A percentile compares a stretch with the other conserved stretches of the same genome.
These are phyloP conservation scores for Clistopyga incitator DNA, from an alignment of 2,888 invertebrate species.

Conservation along the genomic window DNA sequence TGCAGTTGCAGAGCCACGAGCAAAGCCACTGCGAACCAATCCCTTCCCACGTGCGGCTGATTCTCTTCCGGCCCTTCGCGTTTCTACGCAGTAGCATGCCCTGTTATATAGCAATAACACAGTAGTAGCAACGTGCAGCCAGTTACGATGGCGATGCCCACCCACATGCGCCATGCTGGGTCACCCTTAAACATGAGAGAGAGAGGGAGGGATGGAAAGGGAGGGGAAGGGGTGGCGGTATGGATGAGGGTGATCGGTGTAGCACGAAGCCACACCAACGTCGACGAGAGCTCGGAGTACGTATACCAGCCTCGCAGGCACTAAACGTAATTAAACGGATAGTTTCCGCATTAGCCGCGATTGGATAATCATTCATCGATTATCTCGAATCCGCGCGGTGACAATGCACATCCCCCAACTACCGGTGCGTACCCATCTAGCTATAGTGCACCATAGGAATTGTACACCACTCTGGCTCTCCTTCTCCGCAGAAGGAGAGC, in stretches of 20 bases:
- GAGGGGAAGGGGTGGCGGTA: background rate
- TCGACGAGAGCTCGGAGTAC: conserved; percentile 54
- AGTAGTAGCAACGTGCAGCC: conserved; percentile 70
- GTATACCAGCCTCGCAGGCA: conserved; percentile 75
- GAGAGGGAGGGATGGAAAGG: background rate
- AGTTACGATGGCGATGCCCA: conserved; percentile 71
- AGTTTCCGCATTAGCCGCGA: conserved; percentile 84
- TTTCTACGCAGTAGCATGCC: conserved; percentile 35
- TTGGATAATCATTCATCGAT: conserved; percentile 84
- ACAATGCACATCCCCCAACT: conserved; percentile 71
- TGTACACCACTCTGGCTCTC: background rate
- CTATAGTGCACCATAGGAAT: conserved; percentile 17
- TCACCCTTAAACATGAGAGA: conserved; percentile 37
- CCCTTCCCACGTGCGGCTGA: conserved; percentile 48
- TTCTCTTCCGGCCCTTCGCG: conserved; percentile 47
- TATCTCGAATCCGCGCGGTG: conserved; percentile 76
- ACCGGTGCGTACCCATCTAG: conserved; percentile 24
- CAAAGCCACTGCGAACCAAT: conserved; percentile 70
- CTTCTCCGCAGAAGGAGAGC: background rate
- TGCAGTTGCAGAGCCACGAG: conserved; percentile 58
- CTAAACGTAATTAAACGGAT: conserved; percentile 83
- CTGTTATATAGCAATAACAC: conserved; percentile 54
- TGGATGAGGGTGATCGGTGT: conserved; percentile 35
- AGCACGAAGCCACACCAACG: conserved; percentile 60
- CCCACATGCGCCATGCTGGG: conserved; percentile 56